Conservation (phyloP, 2,888 invertebrate genomes). For the Leptopilina drosophilae region DNA sequence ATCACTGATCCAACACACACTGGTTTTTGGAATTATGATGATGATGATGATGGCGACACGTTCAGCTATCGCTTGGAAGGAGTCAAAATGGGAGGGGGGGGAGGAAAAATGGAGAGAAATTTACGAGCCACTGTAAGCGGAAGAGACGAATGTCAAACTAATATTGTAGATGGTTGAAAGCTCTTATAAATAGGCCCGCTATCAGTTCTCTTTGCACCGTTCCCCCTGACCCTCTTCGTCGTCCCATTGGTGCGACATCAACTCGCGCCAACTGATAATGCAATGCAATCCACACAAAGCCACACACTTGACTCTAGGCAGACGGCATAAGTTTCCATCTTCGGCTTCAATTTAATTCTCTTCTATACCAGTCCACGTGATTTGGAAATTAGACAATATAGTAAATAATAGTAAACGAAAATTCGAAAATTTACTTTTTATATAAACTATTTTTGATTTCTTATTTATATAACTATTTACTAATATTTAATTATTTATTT, state of each 20-base stretch:
- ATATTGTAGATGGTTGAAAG: conserved; percentile 53
- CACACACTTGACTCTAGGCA: conserved; percentile 9
- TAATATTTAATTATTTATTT: too few species aligned
- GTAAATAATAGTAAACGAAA: too few species aligned
- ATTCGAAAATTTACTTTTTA: too few species aligned
- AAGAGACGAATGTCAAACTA: conserved; percentile 57
- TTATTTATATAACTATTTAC: too few species aligned
- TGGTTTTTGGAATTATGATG: too few species aligned
- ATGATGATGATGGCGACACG: too few species aligned
- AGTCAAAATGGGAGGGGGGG: too few species aligned
- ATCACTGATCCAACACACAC: too few species aligned
- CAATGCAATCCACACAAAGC: conserved; percentile 7
- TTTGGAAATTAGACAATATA: neutral
- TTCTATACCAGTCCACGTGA: neutral
- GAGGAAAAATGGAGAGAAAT: neutral
- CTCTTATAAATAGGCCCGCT: conserved; percentile 65
- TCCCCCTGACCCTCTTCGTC: conserved; percentile 43
- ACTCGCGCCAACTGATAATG: conserved; percentile 23
- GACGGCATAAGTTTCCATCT: neutral
- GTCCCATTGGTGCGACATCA: conserved; percentile 40
- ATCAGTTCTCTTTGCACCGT: conserved; percentile 59
- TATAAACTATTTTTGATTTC: too few species aligned
- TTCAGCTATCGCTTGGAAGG: too few species aligned
- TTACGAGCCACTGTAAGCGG: conserved; percentile 21
- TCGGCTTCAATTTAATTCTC: neutral